phyloP scores from a whole-genome alignment of 1,140 invertebrate genomes.

The Ceratitis capitata region DNA sequence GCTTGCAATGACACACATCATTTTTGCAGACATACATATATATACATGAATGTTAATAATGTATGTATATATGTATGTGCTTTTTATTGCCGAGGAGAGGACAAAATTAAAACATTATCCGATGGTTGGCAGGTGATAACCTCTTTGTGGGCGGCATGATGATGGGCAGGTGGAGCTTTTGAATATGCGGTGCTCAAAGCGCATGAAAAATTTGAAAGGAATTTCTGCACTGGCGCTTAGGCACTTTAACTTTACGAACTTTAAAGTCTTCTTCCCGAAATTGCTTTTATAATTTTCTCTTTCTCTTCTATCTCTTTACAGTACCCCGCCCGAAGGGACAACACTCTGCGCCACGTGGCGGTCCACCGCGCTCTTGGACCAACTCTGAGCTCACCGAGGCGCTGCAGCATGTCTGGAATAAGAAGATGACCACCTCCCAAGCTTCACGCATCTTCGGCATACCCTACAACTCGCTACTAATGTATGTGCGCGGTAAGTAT shows the following conservation, averaged over 20 bases:
- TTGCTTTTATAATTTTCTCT: not conserved
- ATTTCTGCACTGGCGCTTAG: not conserved
- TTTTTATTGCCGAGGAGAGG: not conserved
- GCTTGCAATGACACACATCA: not conserved
- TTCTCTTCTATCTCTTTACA: slow-evolving; percentile 52
- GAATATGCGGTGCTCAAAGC: not conserved
- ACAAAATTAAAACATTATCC: slow-evolving; percentile 63
- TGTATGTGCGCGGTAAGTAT: slow-evolving; percentile 93
- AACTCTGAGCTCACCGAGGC: slow-evolving; percentile 89
- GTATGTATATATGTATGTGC: not conserved
- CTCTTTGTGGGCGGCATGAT: slow-evolving; percentile 38
- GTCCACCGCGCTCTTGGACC: slow-evolving; percentile 88
- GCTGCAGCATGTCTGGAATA: slow-evolving; percentile 90
- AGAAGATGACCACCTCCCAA: slow-evolving; percentile 93
- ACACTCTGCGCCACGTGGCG: slow-evolving; percentile 86
- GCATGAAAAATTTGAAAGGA: not conserved
- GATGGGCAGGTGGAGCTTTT: slow-evolving; percentile 39
- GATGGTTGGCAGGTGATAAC: slow-evolving; percentile 54
- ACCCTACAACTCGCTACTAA: slow-evolving; percentile 88
- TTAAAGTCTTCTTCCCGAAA: not conserved
- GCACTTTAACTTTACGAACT: too few relatives aligned
- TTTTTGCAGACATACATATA: not conserved
- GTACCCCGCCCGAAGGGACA: slow-evolving; percentile 83
- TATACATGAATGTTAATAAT: not conserved
- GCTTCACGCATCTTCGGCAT: slow-evolving; percentile 89